A percentile compares a stretch with the other conserved stretches of the same genome.
Conservation (phyloP, 2,113 vertebrate species). For the Stegastes partitus region DNA sequence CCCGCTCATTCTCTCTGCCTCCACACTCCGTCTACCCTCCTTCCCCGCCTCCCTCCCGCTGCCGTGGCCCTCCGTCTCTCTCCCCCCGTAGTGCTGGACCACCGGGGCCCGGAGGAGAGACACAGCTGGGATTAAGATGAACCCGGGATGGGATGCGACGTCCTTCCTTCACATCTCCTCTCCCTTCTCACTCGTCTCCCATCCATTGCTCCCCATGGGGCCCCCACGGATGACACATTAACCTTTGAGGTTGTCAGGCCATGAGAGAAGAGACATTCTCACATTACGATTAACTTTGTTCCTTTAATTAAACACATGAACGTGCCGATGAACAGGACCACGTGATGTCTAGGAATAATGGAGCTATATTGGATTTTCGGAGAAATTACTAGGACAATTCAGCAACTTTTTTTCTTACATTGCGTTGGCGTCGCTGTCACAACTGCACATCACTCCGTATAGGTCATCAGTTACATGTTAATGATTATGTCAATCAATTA, state of each 20-base stretch:
- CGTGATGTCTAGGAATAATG: conserved; percentile 25
- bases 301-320: conserved; percentile 79
- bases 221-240: conserved; percentile 72
- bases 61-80: conserved; percentile 21
- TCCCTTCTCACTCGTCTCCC: conserved; percentile 48
- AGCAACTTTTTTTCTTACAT: conserved; percentile 17
- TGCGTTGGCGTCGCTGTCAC: conserved; percentile 55
- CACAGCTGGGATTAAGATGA: conserved; percentile 73
- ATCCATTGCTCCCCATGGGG: conserved; percentile 71
- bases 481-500: conserved; percentile 65
- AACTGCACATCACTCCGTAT: conserved; percentile 31
- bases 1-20: conserved; percentile 62
- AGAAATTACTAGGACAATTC: conserved; percentile 54
- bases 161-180: conserved; percentile 55
- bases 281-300: conserved; percentile 78
- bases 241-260: conserved; percentile 84
- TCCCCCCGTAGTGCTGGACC: conserved; percentile 52
- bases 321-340: conserved; percentile 44
- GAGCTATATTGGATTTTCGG: conserved; percentile 50
- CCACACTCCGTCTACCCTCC: conserved; percentile 55
- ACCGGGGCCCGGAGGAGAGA: conserved; percentile 55
- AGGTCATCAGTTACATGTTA: conserved; percentile 60
- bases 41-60: conserved; percentile 32
- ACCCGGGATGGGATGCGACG: conserved; percentile 62
- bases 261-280: conserved; percentile 75